Evolutionary conservation across 92 coral and sea anemone genomes (phyloP).

Genomic region (Epizoanthus illoricatus): DNA sequence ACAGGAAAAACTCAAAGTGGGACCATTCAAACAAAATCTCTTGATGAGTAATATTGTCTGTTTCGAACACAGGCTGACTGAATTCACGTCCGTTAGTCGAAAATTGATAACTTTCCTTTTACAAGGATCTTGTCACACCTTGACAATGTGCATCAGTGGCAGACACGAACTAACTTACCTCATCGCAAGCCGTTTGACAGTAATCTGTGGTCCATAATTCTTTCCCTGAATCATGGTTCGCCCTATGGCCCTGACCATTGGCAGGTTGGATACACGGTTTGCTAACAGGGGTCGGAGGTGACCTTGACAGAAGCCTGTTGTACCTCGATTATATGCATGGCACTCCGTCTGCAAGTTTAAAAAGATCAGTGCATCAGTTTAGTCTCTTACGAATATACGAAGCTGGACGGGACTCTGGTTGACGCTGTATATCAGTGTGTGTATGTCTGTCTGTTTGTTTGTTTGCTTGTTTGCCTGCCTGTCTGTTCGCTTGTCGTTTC

Average conservation of each 20-base stretch:
- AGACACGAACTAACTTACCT: constrained; percentile 38
- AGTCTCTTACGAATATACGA: neutral
- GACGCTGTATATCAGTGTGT: no score
- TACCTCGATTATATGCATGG: constrained; percentile 78
- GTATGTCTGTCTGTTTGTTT: no score
- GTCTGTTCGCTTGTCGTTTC: no score
- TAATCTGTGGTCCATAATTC: constrained; percentile 87
- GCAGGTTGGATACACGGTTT: constrained; percentile 78
- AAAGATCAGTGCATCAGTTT: neutral
- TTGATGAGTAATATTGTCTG: neutral
- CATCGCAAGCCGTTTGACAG: constrained; percentile 68
- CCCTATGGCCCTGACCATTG: constrained; percentile 81
- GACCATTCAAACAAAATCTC: no score
- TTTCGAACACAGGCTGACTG: no score
- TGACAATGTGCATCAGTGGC: no score
- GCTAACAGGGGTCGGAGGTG: constrained; percentile 75
- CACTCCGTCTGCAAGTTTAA: constrained; percentile 46
- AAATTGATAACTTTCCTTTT: no score
- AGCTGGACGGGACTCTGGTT: no score
- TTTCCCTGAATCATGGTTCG: constrained; percentile 91
- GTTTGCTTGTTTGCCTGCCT: no score
- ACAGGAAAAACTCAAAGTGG: no score
- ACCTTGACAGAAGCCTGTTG: constrained; percentile 77
- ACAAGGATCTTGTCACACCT: no score
- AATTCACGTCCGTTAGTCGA: no score